Evolutionary conservation across 2,888 invertebrate species (phyloP), one percentile per base, ranked within the genome.

Genomic region (Glomeris marginata): DNA sequence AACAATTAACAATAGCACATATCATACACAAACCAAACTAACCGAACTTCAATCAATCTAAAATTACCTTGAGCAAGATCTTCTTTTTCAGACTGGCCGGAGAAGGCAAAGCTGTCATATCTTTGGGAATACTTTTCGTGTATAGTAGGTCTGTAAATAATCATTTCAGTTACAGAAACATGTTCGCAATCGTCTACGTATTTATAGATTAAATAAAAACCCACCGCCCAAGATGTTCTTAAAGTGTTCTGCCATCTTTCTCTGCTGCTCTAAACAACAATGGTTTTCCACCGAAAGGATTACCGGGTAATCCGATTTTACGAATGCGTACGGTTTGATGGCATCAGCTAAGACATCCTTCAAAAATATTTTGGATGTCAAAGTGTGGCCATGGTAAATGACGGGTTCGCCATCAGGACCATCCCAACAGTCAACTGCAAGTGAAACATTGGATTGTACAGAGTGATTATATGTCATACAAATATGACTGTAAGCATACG

Each of bases 361-460:
- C 44, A 70, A 64, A n/a, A 64, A 58, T 38, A 69, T 66, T 54
- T 68, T 68, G 16, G 68, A 61, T 1, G 72, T 72, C 20, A 73
- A 59, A 0, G 72, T 73, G 57, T 69, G 64, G 21, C 73, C 73
- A 59, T 77, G 77, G 56, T 74, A 75, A 52, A 77, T 71, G 28
- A 75, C 67, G 4, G 77, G 77, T 47, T 71, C 69, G n/a, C 65
- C 69, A 22, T 67, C 66, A 47, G 70, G 66, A 3, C 69, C 69
- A 58, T 74, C 72, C 73, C 76, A 77, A 47, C 73, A 68, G 60
- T 77, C 77, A 65, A 77, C 76, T 77, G 62, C 43, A 66, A 61
- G 46, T 49, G 51, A 41, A 16, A 2, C 4, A 16, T 18, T 15
- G 11, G n/a, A n/a, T 36, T 43, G n/a, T n/a, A n/a, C n/a, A n/a